Conservation (phyloP, 2,797 vertebrate genomes). For the Tangara arthus region DNA sequence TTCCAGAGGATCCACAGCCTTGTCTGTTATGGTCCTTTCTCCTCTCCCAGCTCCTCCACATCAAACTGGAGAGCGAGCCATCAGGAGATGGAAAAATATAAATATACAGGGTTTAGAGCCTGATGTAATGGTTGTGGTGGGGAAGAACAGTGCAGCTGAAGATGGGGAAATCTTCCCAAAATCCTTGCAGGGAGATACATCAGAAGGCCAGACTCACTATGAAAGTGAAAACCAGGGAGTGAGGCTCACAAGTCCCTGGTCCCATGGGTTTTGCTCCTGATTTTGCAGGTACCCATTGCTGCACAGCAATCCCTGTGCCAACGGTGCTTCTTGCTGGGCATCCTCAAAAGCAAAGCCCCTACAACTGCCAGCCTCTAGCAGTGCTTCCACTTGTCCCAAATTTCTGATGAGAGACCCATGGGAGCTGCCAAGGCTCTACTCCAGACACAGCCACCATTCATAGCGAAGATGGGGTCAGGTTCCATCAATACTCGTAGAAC, state of each 20-base stretch:
- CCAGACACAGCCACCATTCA: background rate
- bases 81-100: background rate
- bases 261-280: background rate
- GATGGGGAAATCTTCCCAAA: fast-evolving
- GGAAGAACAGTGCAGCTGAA: background rate
- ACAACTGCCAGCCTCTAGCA: background rate
- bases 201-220: fast-evolving
- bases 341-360: background rate
- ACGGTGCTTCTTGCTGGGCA: background rate
- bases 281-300: background rate
- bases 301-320: background rate
- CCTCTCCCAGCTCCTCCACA: background rate
- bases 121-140: background rate
- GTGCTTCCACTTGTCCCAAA: background rate
- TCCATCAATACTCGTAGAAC: background rate
- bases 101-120: background rate
- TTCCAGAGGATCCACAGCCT: background rate
- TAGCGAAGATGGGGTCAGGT: background rate
- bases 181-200: background rate
- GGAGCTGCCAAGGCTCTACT: background rate
- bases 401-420: fast-evolving
- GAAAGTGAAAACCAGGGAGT: background rate
- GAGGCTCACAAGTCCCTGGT: background rate
- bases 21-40: background rate
- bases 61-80: background rate